A percentile compares a stretch with the other conserved stretches of the same genome.
These are phyloP conservation scores for Galaxias olidus DNA, from an alignment of 2,797 vertebrate genomes.

Conservation along the genomic window DNA sequence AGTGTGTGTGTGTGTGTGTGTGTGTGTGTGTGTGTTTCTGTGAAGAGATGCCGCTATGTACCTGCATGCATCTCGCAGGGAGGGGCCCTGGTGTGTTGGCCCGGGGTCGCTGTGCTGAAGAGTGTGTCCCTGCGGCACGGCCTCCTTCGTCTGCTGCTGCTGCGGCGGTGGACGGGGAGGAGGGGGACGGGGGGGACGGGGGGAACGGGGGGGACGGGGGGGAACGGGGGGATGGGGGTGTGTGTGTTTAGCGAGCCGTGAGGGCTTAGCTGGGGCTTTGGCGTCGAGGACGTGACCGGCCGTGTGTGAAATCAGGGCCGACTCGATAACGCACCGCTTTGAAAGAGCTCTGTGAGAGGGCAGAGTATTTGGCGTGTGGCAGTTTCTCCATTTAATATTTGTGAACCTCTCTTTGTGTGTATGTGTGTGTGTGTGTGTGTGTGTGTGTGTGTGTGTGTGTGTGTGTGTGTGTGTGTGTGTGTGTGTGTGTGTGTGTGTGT, in stretches of 20 bases:
- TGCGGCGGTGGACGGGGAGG: too few species aligned
- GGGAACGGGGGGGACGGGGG: too few species aligned
- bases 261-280: conserved; percentile 20
- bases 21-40: conserved; percentile 16
- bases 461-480: conserved; percentile 4
- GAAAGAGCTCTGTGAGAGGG: too few species aligned
- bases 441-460: conserved; percentile 1
- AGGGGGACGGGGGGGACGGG: too few species aligned
- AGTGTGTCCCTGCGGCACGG: conserved; percentile 33
- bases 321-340: too few species aligned
- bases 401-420: too few species aligned
- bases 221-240: too few species aligned
- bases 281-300: conserved; percentile 34
- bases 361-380: too few species aligned
- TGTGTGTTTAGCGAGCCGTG: too few species aligned
- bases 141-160: conserved; percentile 31
- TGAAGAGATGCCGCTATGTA: conserved; percentile 20
- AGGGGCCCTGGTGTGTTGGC: conserved; percentile 14
- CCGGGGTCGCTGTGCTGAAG: not conserved
- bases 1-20: too few species aligned
- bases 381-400: too few species aligned
- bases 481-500: conserved; percentile 20
- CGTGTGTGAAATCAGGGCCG: conserved; percentile 44
- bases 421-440: too few species aligned
- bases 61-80: conserved; percentile 17